Evolutionary conservation across 2,888 invertebrate genomes (phyloP), one percentile per base, ranked within the genome.

Genomic region (Parascotia fuliginaria): DNA sequence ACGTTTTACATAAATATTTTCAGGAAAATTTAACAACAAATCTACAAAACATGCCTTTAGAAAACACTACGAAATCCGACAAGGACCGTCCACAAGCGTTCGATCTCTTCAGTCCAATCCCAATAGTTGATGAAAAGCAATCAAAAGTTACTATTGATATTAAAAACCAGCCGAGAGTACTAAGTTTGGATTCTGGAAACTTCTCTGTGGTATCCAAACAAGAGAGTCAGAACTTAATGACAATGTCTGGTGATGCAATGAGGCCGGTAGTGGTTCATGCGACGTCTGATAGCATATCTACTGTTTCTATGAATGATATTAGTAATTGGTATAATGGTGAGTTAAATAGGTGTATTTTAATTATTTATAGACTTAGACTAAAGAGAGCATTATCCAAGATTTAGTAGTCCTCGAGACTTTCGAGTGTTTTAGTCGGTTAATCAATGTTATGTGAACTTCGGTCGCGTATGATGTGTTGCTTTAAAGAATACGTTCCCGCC

Each of bases 271-370:
- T 81, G 0, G 76, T 82, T 0, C 86, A 90, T 48, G 78, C 81
- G 0, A 85, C 87, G 0, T 85, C 88, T 0, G 91, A 92, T 39
- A 91, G 84, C 24, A 88, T 92, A 61, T 89, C 92, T 1, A 89
- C 93, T 22, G 92, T 93, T 12, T 93, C 93, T 11, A 93, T 93
- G 79, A 92, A 93, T 62, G 95, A 95, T 81, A 92, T 95, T 34
- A 95, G 94, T 69, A 94, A 93, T 54, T 95, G 95, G 95, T 93
- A 95, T 76, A 94, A 94, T 91, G 92, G 89, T 87, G 42, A 80
- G 83, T 69, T 14, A 11, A 5, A 12, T 3, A 1, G 1, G 1
- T 14, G 7, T 27, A 7, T 29, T 37, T 24, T n/a, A 12, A 27
- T 19, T 11, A 37, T 5, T 6, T 22, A n/a, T n/a, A n/a, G n/a